Evolutionary conservation across 1,140 invertebrate genomes (phyloP).

Genomic region (Chlorops oryzae): DNA sequence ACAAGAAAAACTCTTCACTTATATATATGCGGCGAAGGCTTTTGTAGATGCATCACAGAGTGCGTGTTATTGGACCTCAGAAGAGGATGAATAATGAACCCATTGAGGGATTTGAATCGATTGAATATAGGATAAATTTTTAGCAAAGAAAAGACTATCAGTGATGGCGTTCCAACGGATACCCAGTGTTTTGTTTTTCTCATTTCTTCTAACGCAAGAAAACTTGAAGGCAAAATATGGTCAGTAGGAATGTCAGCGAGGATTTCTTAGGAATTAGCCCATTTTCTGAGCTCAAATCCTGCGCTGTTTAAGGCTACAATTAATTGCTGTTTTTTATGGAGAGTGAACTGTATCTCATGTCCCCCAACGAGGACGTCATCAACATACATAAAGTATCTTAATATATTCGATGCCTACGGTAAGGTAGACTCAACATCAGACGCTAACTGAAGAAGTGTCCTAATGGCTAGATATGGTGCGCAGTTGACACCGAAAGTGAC

Average conservation of each 20-base stretch:
- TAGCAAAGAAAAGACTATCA: constrained; percentile 14
- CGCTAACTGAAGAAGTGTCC: not conserved
- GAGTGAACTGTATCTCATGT: not conserved
- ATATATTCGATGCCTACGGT: not conserved
- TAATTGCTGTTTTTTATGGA: not conserved
- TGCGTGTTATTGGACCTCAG: constrained; percentile 17
- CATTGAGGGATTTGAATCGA: constrained; percentile 14
- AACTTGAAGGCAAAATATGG: not conserved
- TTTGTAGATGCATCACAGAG: constrained; percentile 40
- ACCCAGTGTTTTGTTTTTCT: constrained; percentile 18
- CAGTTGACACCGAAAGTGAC: not conserved
- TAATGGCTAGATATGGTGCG: not conserved
- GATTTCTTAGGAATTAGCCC: constrained; percentile 5
- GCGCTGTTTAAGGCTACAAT: not conserved
- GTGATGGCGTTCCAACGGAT: constrained; percentile 12
- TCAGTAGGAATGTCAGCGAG: not conserved
- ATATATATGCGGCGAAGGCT: constrained; percentile 38
- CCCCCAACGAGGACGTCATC: constrained; percentile 4
- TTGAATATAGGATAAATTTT: not conserved
- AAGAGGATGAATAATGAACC: constrained; percentile 20
- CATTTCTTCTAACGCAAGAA: not conserved
- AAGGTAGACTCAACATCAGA: not conserved
- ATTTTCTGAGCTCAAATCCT: constrained; percentile 5
- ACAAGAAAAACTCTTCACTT: too few relatives aligned
- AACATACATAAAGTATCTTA: constrained; percentile 4